Evolutionary conservation across 2,888 invertebrate genomes (phyloP).

Genomic region (Phalangium opilio): DNA sequence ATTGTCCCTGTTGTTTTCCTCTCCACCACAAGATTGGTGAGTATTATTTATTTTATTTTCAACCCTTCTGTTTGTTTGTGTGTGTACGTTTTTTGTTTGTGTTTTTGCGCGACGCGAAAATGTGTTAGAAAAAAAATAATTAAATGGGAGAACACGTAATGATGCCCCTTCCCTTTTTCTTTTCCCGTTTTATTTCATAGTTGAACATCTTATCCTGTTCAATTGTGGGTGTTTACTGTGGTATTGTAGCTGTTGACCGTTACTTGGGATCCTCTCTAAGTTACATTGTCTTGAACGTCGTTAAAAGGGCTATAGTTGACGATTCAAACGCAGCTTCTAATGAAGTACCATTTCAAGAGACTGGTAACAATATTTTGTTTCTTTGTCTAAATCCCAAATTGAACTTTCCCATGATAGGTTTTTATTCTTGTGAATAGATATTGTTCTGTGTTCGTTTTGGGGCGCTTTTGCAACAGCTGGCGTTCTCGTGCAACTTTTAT

Average conservation of each 20-base stretch:
- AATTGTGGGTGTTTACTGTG: constrained; percentile 46
- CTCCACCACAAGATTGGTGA: constrained; percentile 30
- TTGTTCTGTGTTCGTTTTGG: not conserved
- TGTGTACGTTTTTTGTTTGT: no score
- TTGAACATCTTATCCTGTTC: constrained; percentile 47
- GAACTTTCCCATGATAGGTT: no score
- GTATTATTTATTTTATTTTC: not conserved
- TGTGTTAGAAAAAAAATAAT: no score
- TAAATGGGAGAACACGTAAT: no score
- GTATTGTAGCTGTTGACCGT: constrained; percentile 46
- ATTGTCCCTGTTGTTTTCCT: constrained; percentile 38
- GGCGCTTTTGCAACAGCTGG: not conserved
- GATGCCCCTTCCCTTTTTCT: no score
- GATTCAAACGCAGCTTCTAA: constrained; percentile 20
- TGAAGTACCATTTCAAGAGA: constrained; percentile 4
- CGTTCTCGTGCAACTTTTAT: not conserved
- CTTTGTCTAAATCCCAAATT: no score
- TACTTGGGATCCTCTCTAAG: constrained; percentile 48
- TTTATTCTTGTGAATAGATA: not conserved
- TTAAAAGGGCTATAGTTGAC: constrained; percentile 44
- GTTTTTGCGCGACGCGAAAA: no score
- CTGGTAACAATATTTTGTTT: not conserved
- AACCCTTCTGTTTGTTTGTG: no score
- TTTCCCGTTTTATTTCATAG: constrained; percentile 22
- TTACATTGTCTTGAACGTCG: constrained; percentile 48